Percentiles rank a stretch among this genome's conserved stretches.
phyloP scores from a whole-genome alignment of 2,113 vertebrate genomes.

The Saimiri boliviensis region DNA sequence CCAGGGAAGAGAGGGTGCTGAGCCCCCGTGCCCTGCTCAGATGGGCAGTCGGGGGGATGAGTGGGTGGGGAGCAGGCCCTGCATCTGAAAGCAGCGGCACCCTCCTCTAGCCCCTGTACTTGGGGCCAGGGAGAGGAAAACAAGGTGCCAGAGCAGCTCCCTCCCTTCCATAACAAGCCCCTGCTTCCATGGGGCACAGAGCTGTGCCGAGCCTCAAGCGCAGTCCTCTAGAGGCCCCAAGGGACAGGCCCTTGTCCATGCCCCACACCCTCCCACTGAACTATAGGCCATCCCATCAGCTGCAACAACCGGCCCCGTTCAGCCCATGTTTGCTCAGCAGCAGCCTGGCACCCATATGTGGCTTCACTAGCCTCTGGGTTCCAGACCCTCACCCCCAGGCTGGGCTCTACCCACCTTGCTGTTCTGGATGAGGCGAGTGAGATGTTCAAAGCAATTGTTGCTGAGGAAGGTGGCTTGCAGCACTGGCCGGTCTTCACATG shows the following conservation, averaged over 20 bases:
- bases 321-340: neutral
- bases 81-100: neutral
- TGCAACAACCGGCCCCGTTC: accelerated
- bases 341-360: accelerated
- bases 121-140: neutral
- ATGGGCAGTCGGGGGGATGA: neutral
- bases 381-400: neutral
- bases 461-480: constrained; percentile 97
- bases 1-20: neutral
- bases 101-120: neutral
- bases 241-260: neutral
- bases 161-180: neutral
- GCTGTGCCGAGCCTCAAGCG: neutral
- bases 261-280: neutral
- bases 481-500: constrained; percentile 93
- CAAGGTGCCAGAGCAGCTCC: neutral
- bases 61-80: neutral
- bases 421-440: constrained; percentile 96
- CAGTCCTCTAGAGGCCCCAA: neutral
- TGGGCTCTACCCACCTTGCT: constrained; percentile 90
- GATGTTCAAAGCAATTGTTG: constrained; percentile 99
- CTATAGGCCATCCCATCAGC: neutral
- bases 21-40: neutral
- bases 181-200: neutral
- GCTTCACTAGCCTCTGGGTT: neutral